A percentile compares a stretch with the other conserved stretches of the same genome.
phyloP scores from a whole-genome alignment of 2,888 invertebrate genomes.

The Andricus curvator region DNA sequence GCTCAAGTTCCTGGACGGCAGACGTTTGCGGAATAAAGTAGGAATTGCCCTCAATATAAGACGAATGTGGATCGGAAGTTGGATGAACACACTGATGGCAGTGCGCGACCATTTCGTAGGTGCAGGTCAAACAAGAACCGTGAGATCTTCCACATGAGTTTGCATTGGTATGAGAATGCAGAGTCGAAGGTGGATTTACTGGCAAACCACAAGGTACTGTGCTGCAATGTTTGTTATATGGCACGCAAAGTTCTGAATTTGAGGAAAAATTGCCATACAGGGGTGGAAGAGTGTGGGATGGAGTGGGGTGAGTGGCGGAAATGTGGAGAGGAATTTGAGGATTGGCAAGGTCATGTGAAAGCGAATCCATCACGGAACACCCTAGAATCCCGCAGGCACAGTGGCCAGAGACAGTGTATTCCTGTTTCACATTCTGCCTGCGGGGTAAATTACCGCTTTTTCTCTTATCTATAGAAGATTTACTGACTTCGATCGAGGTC shows the following conservation, averaged over 20 bases:
- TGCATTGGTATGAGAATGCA: conserved; percentile 56
- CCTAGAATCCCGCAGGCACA: conserved; percentile 1
- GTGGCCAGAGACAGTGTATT: conserved; percentile 16
- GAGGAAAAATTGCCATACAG: conserved; percentile 65
- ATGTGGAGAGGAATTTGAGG: conserved; percentile 46
- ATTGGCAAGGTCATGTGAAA: not conserved
- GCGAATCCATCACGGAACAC: not conserved
- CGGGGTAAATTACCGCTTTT: conserved; percentile 26
- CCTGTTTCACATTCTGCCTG: conserved; percentile 51
- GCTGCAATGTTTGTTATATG: conserved; percentile 67
- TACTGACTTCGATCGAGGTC: not conserved
- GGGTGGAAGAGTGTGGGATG: conserved; percentile 49
- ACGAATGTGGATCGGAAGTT: conserved; percentile 58
- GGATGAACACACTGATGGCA: conserved; percentile 69
- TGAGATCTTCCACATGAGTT: conserved; percentile 55
- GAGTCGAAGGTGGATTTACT: conserved; percentile 60
- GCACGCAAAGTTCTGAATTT: conserved; percentile 65
- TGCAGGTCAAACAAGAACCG: conserved; percentile 67
- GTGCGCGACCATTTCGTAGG: conserved; percentile 67
- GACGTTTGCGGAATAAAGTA: conserved; percentile 67
- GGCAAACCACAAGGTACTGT: conserved; percentile 61
- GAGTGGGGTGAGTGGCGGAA: conserved; percentile 36
- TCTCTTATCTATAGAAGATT: conserved; percentile 2
- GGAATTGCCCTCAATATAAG: conserved; percentile 65
- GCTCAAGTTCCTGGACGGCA: conserved; percentile 62